These are phyloP conservation scores for Drosophila persimilis DNA, from an alignment of 1,140 invertebrate genomes.

Conservation along the genomic window DNA sequence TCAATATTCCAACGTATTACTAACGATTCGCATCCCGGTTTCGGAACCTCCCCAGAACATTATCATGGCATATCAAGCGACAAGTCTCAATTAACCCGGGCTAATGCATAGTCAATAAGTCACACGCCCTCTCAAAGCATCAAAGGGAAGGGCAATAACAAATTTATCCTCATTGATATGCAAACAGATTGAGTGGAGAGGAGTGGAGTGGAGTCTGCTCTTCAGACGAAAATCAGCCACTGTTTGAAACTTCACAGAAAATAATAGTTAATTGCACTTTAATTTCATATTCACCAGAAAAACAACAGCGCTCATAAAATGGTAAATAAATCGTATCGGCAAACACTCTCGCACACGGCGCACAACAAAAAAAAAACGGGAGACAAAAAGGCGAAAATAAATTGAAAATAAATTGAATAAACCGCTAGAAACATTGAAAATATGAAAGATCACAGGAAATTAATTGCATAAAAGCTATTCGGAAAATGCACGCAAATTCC, in stretches of 20 bases:
- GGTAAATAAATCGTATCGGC: constrained; percentile 37
- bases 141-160: constrained; percentile 14
- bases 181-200: constrained; percentile 12
- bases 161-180: constrained; percentile 41
- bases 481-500: constrained; percentile 55
- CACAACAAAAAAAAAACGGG: neutral
- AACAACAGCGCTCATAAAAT: constrained; percentile 21
- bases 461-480: constrained; percentile 51
- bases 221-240: constrained; percentile 22
- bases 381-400: constrained; percentile 15
- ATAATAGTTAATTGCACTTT: constrained; percentile 44
- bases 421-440: constrained; percentile 23
- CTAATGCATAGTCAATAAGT: constrained; percentile 35
- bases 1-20: too few species aligned
- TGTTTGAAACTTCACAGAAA: neutral
- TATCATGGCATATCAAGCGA: constrained; percentile 1
- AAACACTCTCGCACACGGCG: neutral
- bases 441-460: constrained; percentile 36
- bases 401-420: constrained; percentile 50
- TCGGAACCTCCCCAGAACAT: too few species aligned
- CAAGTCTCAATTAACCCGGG: constrained; percentile 34
- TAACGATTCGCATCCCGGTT: too few species aligned
- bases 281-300: constrained; percentile 35
- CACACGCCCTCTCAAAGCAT: neutral
- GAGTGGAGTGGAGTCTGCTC: neutral